phyloP scores from a whole-genome alignment of 1,140 invertebrate genomes.

The Papilio aristodemus region DNA sequence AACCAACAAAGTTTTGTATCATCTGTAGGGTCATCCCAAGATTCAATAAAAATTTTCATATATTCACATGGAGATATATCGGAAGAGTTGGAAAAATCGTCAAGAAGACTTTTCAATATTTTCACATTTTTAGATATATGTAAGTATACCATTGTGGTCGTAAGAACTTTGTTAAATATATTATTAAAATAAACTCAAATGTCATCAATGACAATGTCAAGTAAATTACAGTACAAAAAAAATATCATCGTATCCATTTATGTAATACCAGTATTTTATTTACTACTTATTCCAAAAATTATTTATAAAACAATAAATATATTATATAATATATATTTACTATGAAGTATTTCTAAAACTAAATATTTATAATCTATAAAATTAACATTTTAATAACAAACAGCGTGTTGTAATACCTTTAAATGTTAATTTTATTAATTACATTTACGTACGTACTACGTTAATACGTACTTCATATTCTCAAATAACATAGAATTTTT shows the following conservation, averaged over 20 bases:
- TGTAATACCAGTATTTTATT: slow-evolving; percentile 2
- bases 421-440: not conserved
- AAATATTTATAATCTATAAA: not conserved
- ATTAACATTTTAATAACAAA: not conserved
- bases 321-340: not conserved
- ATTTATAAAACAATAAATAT: not conserved
- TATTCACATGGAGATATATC: slow-evolving; percentile 64
- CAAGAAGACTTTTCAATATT: slow-evolving; percentile 58
- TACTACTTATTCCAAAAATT: not conserved
- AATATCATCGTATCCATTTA: not conserved
- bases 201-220: slow-evolving; percentile 6
- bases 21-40: slow-evolving; percentile 54
- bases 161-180: not conserved
- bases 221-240: not conserved
- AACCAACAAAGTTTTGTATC: slow-evolving; percentile 67
- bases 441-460: too few relatives aligned
- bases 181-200: not conserved
- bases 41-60: slow-evolving; percentile 66
- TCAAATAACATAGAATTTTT: not conserved
- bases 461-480: not conserved
- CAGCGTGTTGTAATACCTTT: not conserved
- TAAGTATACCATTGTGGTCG: slow-evolving; percentile 65
- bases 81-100: slow-evolving; percentile 48
- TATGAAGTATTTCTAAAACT: not conserved
- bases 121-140: slow-evolving; percentile 66